Evolutionary conservation across 2,113 vertebrate species (phyloP).

Genomic region (Garra rufa): DNA sequence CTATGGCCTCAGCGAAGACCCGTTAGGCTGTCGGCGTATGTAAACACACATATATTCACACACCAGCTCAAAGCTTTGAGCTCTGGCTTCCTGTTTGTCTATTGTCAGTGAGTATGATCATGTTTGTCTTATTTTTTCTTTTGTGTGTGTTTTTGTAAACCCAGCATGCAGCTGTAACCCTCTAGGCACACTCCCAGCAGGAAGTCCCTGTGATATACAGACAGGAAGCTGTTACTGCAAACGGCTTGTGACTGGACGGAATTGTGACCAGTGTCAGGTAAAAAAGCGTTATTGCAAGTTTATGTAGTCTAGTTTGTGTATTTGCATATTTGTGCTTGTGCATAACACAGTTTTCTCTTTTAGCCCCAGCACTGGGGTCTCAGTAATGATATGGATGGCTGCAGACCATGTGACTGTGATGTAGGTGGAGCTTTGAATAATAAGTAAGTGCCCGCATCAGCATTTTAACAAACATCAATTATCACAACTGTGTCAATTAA

Average conservation of each 20-base stretch:
- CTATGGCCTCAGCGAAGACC: conserved; percentile 86
- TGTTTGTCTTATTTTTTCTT: conserved; percentile 2
- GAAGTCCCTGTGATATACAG: conserved; percentile 83
- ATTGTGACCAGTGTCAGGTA: conserved; percentile 90
- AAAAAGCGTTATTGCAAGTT: background rate
- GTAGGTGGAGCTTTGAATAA: conserved; percentile 87
- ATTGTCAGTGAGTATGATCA: background rate
- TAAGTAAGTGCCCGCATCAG: conserved; percentile 75
- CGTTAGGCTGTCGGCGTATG: conserved; percentile 88
- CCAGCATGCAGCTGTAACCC: conserved; percentile 90
- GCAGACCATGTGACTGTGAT: conserved; percentile 93
- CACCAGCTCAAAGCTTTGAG: conserved; percentile 15
- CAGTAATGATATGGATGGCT: conserved; percentile 93
- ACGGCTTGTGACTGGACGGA: conserved; percentile 86
- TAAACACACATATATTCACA: conserved; percentile 50
- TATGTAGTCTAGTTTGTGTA: background rate
- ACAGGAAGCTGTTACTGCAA: conserved; percentile 94
- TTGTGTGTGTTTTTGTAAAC: conserved; percentile 51
- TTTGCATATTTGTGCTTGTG: background rate
- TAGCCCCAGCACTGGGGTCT: conserved; percentile 95
- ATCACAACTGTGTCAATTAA: background rate
- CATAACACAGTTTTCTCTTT: conserved; percentile 23
- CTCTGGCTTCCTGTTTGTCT: conserved; percentile 40
- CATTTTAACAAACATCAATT: background rate
- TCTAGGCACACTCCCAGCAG: conserved; percentile 87